Conservation (phyloP, 2,797 vertebrate species). For the Xiphophorus birchmanni region DNA sequence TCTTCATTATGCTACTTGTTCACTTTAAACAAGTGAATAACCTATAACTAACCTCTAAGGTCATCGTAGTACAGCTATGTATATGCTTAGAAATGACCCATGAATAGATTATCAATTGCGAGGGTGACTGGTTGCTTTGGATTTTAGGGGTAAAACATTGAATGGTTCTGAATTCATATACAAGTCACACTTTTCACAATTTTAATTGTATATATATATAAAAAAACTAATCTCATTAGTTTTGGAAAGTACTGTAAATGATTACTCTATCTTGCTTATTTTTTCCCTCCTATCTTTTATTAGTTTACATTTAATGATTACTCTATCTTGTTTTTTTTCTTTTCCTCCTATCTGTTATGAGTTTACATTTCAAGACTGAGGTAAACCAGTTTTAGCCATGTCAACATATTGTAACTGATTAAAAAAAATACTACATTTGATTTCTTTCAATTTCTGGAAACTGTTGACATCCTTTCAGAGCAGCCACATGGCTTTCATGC, state of each 20-base stretch:
- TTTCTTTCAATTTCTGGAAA: neutral
- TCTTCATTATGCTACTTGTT: neutral
- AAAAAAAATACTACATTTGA: neutral
- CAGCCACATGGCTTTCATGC: constrained; percentile 44
- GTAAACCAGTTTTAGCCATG: neutral
- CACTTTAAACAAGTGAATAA: neutral
- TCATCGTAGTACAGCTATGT: neutral
- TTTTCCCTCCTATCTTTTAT: neutral
- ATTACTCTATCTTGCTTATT: neutral
- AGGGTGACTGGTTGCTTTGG: neutral
- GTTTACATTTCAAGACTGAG: neutral
- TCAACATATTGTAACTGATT: neutral
- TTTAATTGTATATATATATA: neutral
- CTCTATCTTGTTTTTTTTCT: neutral
- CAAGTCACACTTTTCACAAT: neutral
- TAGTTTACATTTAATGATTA: neutral
- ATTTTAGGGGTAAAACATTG: neutral
- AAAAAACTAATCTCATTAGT: neutral
- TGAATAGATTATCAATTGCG: neutral
- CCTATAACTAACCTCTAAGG: neutral
- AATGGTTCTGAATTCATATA: neutral
- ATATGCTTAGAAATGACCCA: neutral
- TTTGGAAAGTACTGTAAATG: neutral
- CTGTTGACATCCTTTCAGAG: constrained; percentile 36
- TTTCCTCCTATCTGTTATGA: neutral